A percentile compares a stretch with the other conserved stretches of the same genome.
Evolutionary conservation across 1,140 invertebrate genomes (phyloP).

Genomic region (Lucilia cuprina): DNA sequence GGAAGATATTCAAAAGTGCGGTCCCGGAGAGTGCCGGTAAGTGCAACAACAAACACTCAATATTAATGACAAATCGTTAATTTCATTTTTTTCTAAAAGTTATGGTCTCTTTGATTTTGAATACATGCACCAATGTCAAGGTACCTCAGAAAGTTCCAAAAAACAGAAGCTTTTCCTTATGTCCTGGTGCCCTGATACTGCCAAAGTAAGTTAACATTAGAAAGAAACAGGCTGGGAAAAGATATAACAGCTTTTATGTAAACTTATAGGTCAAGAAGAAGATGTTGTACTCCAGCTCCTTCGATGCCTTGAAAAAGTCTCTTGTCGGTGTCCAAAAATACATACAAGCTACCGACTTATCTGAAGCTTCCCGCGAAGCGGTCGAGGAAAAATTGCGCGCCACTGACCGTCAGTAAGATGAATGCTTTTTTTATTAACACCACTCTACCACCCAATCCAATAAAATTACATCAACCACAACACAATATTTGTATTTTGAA

Average conservation of each 20-base stretch:
- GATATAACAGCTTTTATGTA: background rate
- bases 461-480: constrained; percentile 23
- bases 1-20: constrained; percentile 87
- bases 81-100: constrained; percentile 55
- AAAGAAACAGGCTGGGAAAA: background rate
- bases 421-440: constrained; percentile 16
- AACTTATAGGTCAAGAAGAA: constrained; percentile 86
- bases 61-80: background rate
- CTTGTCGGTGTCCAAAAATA: constrained; percentile 95
- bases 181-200: constrained; percentile 97
- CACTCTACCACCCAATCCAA: constrained; percentile 25
- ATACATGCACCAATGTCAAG: constrained; percentile 94
- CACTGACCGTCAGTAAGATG: constrained; percentile 85
- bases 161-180: constrained; percentile 95
- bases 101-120: constrained; percentile 96
- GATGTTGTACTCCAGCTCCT: constrained; percentile 98
- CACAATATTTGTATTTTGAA: constrained; percentile 33
- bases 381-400: constrained; percentile 91
- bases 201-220: constrained; percentile 67
- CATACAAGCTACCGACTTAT: constrained; percentile 93
- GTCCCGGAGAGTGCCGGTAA: constrained; percentile 85
- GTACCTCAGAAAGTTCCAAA: constrained; percentile 91
- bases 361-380: constrained; percentile 88
- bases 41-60: background rate
- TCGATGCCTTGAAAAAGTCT: constrained; percentile 94